These are phyloP conservation scores for Regulus satrapa DNA, from an alignment of 2,113 vertebrate species.

Conservation along the genomic window DNA sequence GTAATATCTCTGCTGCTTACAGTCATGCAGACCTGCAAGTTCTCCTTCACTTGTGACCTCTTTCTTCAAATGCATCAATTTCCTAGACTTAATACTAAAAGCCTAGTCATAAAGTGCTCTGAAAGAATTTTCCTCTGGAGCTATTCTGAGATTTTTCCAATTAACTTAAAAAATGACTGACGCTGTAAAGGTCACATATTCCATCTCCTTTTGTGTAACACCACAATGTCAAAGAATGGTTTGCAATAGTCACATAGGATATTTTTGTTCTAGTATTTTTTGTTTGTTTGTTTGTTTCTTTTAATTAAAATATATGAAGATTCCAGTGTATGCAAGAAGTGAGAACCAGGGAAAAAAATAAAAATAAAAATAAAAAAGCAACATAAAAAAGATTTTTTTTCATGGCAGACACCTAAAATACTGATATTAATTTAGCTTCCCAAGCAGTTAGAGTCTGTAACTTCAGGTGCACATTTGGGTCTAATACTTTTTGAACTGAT, in stretches of 20 bases:
- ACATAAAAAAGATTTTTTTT: not conserved
- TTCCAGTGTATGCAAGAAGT: not conserved
- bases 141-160: slow-evolving; percentile 46
- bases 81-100: slow-evolving; percentile 7
- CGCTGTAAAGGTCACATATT: not conserved
- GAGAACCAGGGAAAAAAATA: not conserved
- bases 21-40: not conserved
- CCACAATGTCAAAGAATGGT: not conserved
- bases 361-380: fast-evolving
- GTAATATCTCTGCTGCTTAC: not conserved
- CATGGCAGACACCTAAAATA: not conserved
- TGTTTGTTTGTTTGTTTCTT: not conserved
- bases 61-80: slow-evolving; percentile 15
- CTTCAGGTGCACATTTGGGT: fast-evolving
- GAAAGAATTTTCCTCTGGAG: slow-evolving; percentile 27
- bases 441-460: not conserved
- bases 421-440: not conserved
- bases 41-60: slow-evolving; percentile 20
- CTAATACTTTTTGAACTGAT: not conserved
- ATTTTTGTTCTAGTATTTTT: not conserved
- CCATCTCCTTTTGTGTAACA: not conserved
- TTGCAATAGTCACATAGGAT: not conserved
- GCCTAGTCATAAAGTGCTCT: slow-evolving; percentile 2
- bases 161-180: slow-evolving; percentile 50
- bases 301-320: not conserved